Base-by-base conservation (phyloP, 2,113 vertebrate genomes). In the Clarias magur region DNA sequence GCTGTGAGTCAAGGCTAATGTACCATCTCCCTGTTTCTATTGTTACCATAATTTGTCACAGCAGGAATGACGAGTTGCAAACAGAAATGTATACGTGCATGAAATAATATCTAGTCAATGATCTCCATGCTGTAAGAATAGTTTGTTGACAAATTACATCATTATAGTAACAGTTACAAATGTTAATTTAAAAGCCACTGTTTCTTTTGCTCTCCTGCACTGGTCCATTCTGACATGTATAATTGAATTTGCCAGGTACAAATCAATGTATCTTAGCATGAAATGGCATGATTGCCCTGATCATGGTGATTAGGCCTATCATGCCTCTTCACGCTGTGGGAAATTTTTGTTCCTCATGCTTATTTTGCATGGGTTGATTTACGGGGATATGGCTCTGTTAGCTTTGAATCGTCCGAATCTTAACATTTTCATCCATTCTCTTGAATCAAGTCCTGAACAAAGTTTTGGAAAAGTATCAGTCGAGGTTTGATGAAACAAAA, bases 1-100 rank as follows among this genome's bases (percentile, higher is more conserved):
- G 85, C 54, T 42, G 54, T 70, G 85, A 81, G 30, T 86, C 85
- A 86, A 42, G 62, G 19, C 42, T 34, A 25, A 68, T 30, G 23
- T 68, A 80, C 53, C 78, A 60, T 80, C 56, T 30, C 27, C 23
- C 9, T 5, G 25, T 85, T 54, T 54, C 5, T 19, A 25, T 30
- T 5, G 3, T 78, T 78, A 38, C 57, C 38, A 79, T 27, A 65
- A 67, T 81, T 73, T 23, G 16, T 81, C 54, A 70, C 0, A 72
- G 56, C 9, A n/a, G 25, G n/a, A 9, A 59, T 60, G 27, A 21
- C 30, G 78, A 80, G 38, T 57, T 30, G 54, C 54, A 80, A 59
- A 30, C n/a, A 82, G 38, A 16, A 38, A 27, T 48, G 48, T 48
- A 48, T n/a, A 48, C 7, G 48, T 11, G 25, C 42, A 79, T 54